Base-by-base conservation (phyloP, 2,797 vertebrate genomes). In the Amphiprion clarkii region DNA sequence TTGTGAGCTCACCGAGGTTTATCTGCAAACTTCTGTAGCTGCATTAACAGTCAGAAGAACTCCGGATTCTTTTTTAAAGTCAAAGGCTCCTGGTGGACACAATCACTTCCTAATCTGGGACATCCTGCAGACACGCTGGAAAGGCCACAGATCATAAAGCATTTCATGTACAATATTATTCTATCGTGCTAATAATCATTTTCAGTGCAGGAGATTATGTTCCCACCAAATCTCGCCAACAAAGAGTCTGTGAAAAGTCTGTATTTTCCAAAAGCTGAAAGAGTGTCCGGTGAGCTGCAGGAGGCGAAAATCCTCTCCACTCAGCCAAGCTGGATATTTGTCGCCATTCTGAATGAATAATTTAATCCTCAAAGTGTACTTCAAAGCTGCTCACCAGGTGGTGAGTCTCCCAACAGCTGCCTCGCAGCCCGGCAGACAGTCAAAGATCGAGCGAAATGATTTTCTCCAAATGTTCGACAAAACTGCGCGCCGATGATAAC, bases 311-410 rank as follows among this genome's bases (percentile, higher is more conserved):
- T 96, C 95, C 95, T 92, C 94, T 96, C 92, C 76, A 77, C 79
- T 85, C 73, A 76, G 84, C 76, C 78, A 74, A 78, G 82, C 88
- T 87, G 73, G 79, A 92, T 89, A 79, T 83, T 83, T 94, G 95
- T 96, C 94, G 94, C 95, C 96, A 93, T 96, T 95, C 96, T 94
- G 95, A 96, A 96, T 96, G 95, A 96, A 98, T 97, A 96, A 97
- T 97, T 97, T 96, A 97, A 97, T 96, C 96, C 96, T 96, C 96
- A 97, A 97, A 98, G 96, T 95, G 95, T 95, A 96, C 96, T 96
- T 98, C 96, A 97, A 97, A 97, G 96, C 94, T 85, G 94, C 96
- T 89, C 96, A 95, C 96, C 96, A 82, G 96, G 96, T 94, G 96
- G 96, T 64, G 76, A 94, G 93, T 95, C 95, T 96, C 95, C 92